Evolutionary conservation across 2,113 vertebrate species (phyloP).

Genomic region (Eleginops maclovinus): DNA sequence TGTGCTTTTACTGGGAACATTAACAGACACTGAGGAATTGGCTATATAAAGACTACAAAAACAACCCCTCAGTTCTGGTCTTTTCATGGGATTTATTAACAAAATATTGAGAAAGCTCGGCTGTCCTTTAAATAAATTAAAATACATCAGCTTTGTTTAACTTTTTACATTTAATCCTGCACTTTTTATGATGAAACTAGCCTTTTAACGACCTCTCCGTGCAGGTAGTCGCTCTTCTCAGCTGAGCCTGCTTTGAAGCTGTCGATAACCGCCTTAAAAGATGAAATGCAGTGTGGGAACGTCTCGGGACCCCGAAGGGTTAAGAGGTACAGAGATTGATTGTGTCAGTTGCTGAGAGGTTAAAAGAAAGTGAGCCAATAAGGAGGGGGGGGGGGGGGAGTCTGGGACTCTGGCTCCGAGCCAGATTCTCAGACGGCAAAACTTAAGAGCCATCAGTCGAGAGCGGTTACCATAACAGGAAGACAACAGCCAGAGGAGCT

Average conservation of each 20-base stretch:
- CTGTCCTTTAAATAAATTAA: too few species aligned
- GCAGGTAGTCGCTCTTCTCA: constrained; percentile 41
- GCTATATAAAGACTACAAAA: background rate
- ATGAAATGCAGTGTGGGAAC: constrained; percentile 10
- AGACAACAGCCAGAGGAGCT: constrained; percentile 5
- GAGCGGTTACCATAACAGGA: constrained; percentile 24
- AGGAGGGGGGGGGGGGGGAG: too few species aligned
- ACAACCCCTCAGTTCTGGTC: background rate
- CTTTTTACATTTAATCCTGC: constrained; percentile 5
- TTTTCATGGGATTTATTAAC: background rate
- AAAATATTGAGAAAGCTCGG: too few species aligned
- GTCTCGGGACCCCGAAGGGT: constrained; percentile 4
- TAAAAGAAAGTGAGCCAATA: constrained; percentile 54
- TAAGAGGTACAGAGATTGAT: constrained; percentile 38
- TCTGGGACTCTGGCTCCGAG: too few species aligned
- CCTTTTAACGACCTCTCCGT: constrained; percentile 39
- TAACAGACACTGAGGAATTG: background rate
- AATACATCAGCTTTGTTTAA: too few species aligned
- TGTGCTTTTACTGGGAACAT: background rate
- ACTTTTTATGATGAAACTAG: constrained; percentile 26
- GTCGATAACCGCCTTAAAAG: constrained; percentile 27
- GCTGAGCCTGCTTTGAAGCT: constrained; percentile 13
- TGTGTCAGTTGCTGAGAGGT: constrained; percentile 43
- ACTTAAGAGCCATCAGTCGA: constrained; percentile 36
- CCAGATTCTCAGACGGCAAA: constrained; percentile 40